phyloP scores from a whole-genome alignment of 1,140 invertebrate genomes.

The Antheraea pernyi region DNA sequence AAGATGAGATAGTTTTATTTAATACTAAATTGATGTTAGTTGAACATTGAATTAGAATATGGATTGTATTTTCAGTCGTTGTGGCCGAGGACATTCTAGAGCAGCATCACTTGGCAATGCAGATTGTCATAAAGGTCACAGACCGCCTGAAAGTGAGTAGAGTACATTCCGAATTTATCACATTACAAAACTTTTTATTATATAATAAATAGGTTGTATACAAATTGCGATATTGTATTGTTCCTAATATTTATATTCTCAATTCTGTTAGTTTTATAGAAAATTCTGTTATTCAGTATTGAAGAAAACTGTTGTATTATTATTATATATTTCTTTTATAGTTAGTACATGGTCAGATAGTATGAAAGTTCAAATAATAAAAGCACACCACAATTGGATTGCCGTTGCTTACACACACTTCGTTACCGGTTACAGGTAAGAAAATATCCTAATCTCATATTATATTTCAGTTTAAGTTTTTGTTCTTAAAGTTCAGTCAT shows the following conservation, averaged over 20 bases:
- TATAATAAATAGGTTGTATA: no score
- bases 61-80: constrained; percentile 48
- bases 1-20: no score
- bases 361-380: constrained; percentile 94
- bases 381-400: constrained; percentile 99
- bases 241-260: no score
- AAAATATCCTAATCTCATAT: background rate
- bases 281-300: no score
- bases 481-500: no score
- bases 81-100: constrained; percentile 85
- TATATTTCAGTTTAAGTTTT: no score
- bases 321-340: constrained; percentile 38
- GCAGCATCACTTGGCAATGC: constrained; percentile 90
- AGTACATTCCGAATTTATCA: no score
- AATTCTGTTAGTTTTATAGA: no score
- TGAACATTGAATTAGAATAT: background rate
- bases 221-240: no score
- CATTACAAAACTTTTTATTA: no score
- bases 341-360: constrained; percentile 87
- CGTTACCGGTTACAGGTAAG: constrained; percentile 94
- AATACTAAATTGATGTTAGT: no score
- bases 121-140: constrained; percentile 80
- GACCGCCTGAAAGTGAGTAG: constrained; percentile 60
- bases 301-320: constrained; percentile 7
- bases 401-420: constrained; percentile 97